phyloP scores from a whole-genome alignment of 2,113 vertebrate species.

The Mobula hypostoma region DNA sequence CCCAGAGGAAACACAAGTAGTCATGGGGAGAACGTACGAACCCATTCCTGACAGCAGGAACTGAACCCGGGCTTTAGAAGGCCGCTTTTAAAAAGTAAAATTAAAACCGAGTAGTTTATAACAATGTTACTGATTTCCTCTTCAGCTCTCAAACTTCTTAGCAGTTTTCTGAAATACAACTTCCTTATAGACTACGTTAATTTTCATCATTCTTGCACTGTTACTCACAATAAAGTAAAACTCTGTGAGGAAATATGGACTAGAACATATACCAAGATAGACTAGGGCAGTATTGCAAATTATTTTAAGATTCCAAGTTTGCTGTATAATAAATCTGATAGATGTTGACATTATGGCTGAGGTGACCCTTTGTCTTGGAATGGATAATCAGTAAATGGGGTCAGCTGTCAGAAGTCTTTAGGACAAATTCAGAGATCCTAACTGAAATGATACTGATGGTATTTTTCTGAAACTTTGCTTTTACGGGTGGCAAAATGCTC shows the following conservation, averaged over 20 bases:
- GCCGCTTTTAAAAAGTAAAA: neutral
- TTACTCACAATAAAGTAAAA: neutral
- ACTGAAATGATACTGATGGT: neutral
- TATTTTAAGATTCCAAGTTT: neutral
- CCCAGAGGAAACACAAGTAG: too few relatives aligned
- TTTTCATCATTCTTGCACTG: neutral
- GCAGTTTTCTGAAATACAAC: neutral
- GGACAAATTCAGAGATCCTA: neutral
- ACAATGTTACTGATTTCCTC: neutral
- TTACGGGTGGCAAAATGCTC: neutral
- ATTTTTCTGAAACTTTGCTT: neutral
- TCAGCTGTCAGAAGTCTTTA: neutral
- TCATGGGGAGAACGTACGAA: too few relatives aligned
- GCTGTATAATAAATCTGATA: neutral
- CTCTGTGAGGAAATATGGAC: neutral
- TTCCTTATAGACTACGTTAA: neutral
- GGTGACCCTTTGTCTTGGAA: neutral
- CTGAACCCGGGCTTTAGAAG: too few relatives aligned
- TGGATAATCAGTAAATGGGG: neutral
- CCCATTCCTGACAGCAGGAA: too few relatives aligned
- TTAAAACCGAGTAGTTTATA: neutral
- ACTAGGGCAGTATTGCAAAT: neutral
- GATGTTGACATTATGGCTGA: neutral
- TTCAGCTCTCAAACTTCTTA: neutral
- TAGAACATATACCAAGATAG: neutral